Base-by-base conservation (phyloP, 2,113 vertebrate species). In the Phodopus roborovskii region DNA sequence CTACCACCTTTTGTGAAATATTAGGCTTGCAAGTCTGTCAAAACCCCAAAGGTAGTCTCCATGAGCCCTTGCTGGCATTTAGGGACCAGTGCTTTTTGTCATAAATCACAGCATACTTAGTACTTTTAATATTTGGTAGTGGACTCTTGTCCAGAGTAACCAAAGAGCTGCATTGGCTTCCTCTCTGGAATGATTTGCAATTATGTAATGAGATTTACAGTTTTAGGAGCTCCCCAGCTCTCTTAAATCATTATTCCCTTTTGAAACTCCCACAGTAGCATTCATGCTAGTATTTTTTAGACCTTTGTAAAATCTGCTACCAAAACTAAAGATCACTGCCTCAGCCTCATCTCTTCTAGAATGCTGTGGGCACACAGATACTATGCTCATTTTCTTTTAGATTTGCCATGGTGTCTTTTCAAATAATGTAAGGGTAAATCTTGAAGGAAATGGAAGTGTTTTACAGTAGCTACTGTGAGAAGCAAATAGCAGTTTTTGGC, bases 191-290 rank as follows among this genome's bases (percentile, higher is more conserved):
- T 77, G 56, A 88, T 82, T 92, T 93, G 62, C 78, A 95, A 88
- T 96, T 97, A 81, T 73, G 39, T 95, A 91, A 93, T 95, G 96
- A 95, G 90, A 56, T 90, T 92, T 96, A 92, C 24, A 90, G 88
- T 93, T 92, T 88, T 68, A 88, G 79, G 90, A 92, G 36, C 88
- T 96, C 92, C 73, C 88, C 81, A 88, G 13, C 85, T 62, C 84
- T 97, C 64, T 89, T 95, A 93, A 95, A 73, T 91, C 42, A 79
- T 88, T 82, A 73, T 95, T 92, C 75, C 75, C 28, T 78, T 87
- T 78, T 86, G 79, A 93, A 89, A 36, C 83, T 82, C 82, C 53
- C 42, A n/a, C 19, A 62, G 70, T 73, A 17, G n/a, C 62, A 88
- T 90, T 93, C 42, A 58, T 48, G 39, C 75, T 68, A 91, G 0